Base-by-base conservation (phyloP, 1,140 invertebrate genomes). In the Magallana gigas region DNA sequence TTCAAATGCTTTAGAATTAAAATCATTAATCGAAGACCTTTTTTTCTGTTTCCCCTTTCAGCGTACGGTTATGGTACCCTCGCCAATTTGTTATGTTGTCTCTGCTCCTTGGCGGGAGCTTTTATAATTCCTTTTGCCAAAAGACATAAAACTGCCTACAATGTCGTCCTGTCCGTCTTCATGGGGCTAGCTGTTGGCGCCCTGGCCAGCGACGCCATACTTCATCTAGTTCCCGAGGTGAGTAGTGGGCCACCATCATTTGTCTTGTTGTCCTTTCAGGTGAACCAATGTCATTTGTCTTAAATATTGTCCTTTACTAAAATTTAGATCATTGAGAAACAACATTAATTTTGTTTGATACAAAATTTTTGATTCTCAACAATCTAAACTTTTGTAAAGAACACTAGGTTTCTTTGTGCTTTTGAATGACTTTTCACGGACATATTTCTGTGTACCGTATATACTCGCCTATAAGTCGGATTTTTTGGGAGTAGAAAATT, bases 51-150 rank as follows among this genome's bases (percentile, higher is more conserved):
- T 48, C 1, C 36, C 9, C 29, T 18, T 84, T 29, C 84, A 89
- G 88, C 87, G n/a, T 89, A 89, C 71, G 88, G 88, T 5, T 89
- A 87, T 71, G 88, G 88, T 8, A 89, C 85, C 2, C 12, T 87
- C 9, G 88, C 85, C 4, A 89, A 89, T 36, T 59, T 86, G 8
- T 16, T 89, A 8, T 89, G 88, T 48, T 89, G 88, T 82, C 4
- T 89, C 6, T 89, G 88, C 64, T 89, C 88, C 12, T 14, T 89
- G 0, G 85, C 85, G 5, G 88, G 85, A 57, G 85, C 85, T 11
- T 83, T 87, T 12, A 82, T 84, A 23, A 58, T 89, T n/a, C 88
- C 88, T 11, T 87, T 83, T 56, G 82, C 83, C 12, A 89, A 59
- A 14, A 60, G 59, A 64, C 82, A 87, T 59, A 23, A 60, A 29